These are phyloP conservation scores for Ommatoiulus sabulosus DNA, from an alignment of 2,888 invertebrate genomes.

Conservation along the genomic window DNA sequence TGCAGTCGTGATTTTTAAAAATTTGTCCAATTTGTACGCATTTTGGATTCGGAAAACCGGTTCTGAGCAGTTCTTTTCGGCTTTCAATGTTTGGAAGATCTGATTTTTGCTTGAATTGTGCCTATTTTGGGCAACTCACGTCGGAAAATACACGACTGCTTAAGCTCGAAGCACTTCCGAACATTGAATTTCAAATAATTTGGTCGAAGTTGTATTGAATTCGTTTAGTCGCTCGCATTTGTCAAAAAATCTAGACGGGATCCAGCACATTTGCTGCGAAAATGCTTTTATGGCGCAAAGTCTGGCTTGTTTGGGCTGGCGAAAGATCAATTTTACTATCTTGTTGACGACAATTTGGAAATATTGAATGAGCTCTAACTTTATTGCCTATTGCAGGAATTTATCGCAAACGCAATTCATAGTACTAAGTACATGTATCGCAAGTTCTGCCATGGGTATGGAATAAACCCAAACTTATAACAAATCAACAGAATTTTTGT, in stretches of 20 bases:
- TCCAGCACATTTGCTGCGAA: not conserved
- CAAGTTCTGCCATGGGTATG: too few species aligned
- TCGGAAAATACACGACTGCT: not conserved
- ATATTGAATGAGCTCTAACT: not conserved
- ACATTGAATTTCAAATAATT: constrained; percentile 40
- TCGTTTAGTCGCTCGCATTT: not conserved
- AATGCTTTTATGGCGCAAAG: not conserved
- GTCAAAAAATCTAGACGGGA: too few species aligned
- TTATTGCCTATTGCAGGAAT: not conserved
- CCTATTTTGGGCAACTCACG: not conserved
- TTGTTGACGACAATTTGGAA: constrained; percentile 23
- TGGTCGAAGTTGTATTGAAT: constrained; percentile 12
- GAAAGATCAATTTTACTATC: not conserved
- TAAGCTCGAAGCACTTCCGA: not conserved
- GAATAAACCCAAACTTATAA: too few species aligned
- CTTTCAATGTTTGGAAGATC: not conserved
- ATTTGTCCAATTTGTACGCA: not conserved
- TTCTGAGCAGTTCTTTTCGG: not conserved
- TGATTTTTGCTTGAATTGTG: not conserved
- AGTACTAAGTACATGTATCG: too few species aligned
- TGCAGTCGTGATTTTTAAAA: not conserved
- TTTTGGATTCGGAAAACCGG: not conserved
- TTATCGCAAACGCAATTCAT: not conserved
- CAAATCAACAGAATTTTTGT: too few species aligned
- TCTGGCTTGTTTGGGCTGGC: not conserved